A percentile compares a stretch with the other conserved stretches of the same genome.
These are phyloP conservation scores for Sylvilagus floridanus DNA, from an alignment of 2,797 vertebrate genomes.

Conservation along the genomic window DNA sequence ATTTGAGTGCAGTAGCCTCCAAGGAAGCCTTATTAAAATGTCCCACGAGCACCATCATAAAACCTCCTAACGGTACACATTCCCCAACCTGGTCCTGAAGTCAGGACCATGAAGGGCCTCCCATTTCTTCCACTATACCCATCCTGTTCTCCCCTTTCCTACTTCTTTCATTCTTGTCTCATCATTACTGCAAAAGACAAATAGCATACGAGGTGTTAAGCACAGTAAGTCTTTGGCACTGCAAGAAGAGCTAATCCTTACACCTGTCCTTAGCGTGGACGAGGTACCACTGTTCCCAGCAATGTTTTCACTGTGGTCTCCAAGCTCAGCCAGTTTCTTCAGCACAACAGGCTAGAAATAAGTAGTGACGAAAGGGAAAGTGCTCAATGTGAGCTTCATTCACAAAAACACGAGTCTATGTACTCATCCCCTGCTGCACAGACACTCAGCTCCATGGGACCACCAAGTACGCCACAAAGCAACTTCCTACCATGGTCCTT, in stretches of 20 bases:
- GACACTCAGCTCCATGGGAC: neutral
- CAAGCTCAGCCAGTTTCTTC: neutral
- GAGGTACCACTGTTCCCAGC: neutral
- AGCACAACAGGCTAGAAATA: conserved; percentile 17
- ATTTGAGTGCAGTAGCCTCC: neutral
- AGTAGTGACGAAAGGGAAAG: neutral
- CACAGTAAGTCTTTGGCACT: neutral
- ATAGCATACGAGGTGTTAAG: neutral
- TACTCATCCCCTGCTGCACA: neutral
- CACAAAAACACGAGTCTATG: neutral
- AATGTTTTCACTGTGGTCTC: neutral
- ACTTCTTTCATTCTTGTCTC: neutral
- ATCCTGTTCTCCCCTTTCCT: neutral
- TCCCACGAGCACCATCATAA: neutral
- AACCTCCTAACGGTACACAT: neutral
- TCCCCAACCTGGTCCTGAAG: neutral
- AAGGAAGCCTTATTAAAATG: neutral
- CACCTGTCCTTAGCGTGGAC: neutral
- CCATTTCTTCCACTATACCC: neutral
- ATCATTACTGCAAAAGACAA: neutral
- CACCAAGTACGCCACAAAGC: neutral
- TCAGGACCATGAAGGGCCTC: neutral
- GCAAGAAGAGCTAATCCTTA: neutral
- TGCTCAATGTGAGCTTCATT: neutral
- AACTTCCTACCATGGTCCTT: neutral